Percentiles rank a stretch among this genome's conserved stretches.
These are phyloP conservation scores for Synergus laeviventris DNA, from an alignment of 2,888 invertebrate species.

Conservation along the genomic window DNA sequence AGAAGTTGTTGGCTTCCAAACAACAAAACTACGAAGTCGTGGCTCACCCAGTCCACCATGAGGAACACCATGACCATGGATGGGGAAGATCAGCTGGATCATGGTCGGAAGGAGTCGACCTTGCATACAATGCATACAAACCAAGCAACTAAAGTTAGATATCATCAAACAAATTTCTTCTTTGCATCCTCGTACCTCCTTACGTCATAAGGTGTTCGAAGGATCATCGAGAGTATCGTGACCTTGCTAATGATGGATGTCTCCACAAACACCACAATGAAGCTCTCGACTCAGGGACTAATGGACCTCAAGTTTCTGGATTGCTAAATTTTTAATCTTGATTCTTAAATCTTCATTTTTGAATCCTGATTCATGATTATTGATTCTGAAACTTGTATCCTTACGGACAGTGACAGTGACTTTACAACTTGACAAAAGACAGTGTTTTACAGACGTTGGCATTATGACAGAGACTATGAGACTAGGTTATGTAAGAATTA, in stretches of 20 bases:
- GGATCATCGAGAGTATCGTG: slow-evolving; percentile 33
- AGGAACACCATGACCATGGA: slow-evolving; percentile 80
- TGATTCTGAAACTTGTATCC: background rate
- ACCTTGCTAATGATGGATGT: slow-evolving; percentile 25
- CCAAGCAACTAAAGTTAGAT: slow-evolving; percentile 66
- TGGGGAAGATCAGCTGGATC: slow-evolving; percentile 83
- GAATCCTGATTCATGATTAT: background rate
- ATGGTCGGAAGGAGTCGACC: slow-evolving; percentile 66
- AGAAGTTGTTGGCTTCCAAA: slow-evolving; percentile 86
- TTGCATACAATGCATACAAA: slow-evolving; percentile 85
- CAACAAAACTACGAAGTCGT: slow-evolving; percentile 84
- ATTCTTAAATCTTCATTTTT: background rate
- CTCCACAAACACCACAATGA: slow-evolving; percentile 25
- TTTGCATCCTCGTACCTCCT: slow-evolving; percentile 49
- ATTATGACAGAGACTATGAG: slow-evolving; percentile 32
- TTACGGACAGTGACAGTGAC: background rate
- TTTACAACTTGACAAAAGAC: slow-evolving; percentile 2
- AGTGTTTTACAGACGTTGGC: slow-evolving; percentile 1
- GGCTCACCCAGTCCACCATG: slow-evolving; percentile 72
- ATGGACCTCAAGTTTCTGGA: background rate
- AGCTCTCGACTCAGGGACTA: slow-evolving; percentile 20
- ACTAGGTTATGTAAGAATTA: slow-evolving; percentile 31
- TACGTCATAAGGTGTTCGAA: slow-evolving; percentile 46
- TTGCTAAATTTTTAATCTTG: background rate
- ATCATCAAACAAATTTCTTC: slow-evolving; percentile 13